Evolutionary conservation across 1,140 invertebrate species (phyloP).

Genomic region (Harlomillsia oculata): DNA sequence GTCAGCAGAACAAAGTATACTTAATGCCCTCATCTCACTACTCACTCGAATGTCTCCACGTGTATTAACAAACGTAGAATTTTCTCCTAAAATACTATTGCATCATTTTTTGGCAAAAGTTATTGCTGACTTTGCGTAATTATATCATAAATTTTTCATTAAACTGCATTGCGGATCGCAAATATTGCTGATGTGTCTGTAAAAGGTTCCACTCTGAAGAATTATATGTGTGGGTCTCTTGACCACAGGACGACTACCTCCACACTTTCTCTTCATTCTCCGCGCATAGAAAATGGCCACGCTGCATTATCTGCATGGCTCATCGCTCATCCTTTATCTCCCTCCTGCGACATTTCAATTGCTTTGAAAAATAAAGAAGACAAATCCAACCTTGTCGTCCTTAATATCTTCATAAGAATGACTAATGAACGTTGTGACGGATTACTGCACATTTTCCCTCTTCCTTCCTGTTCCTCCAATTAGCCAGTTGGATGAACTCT

Average conservation of each 20-base stretch:
- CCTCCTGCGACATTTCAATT: not conserved
- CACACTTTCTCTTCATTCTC: conserved; percentile 10
- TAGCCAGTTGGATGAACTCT: no score
- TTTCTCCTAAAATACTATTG: conserved; percentile 26
- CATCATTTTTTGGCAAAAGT: conserved; percentile 32
- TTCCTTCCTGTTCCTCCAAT: no score
- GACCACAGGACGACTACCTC: no score
- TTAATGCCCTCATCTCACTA: no score
- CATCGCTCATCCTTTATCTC: not conserved
- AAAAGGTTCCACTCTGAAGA: no score
- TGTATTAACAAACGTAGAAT: no score
- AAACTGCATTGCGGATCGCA: conserved; percentile 32
- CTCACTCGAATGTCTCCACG: no score
- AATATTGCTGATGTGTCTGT: no score
- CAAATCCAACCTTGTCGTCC: not conserved
- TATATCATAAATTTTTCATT: conserved; percentile 34
- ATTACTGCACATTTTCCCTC: not conserved
- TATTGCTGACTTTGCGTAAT: conserved; percentile 35
- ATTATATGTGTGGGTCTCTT: no score
- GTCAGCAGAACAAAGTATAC: no score
- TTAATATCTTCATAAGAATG: not conserved
- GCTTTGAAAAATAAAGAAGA: not conserved
- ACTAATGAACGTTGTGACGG: not conserved
- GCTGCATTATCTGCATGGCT: not conserved
- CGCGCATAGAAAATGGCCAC: not conserved